Evolutionary conservation across 2,888 invertebrate species (phyloP).

Genomic region (Eristalinus sepulchralis): DNA sequence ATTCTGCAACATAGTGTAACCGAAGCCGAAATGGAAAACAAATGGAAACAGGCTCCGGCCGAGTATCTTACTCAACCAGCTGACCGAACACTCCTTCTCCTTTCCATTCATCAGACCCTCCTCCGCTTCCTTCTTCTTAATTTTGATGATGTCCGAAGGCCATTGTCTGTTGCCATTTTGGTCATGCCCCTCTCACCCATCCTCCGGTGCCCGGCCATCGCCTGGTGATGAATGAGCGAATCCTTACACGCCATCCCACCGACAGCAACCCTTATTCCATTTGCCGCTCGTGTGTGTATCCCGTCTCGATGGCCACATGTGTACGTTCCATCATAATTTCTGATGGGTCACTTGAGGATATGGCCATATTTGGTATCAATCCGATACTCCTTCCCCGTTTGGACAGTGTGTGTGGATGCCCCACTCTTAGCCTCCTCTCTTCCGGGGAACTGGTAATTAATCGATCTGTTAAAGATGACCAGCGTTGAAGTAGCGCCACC

Average conservation of each 20-base stretch:
- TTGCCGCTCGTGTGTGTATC: constrained; percentile 14
- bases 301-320: constrained; percentile 59
- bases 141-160: constrained; percentile 66
- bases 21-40: constrained; percentile 51
- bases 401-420: constrained; percentile 8
- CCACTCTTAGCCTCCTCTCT: constrained; percentile 14
- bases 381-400: constrained; percentile 10
- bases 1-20: constrained; percentile 59
- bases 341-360: constrained; percentile 71
- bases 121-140: constrained; percentile 19
- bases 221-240: constrained; percentile 65
- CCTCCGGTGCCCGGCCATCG: constrained; percentile 18
- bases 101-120: constrained; percentile 11
- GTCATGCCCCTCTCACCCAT: constrained; percentile 25
- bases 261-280: constrained; percentile 61
- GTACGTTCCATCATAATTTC: constrained; percentile 70
- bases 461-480: constrained; percentile 63
- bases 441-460: constrained; percentile 54
- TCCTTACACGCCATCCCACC: constrained; percentile 48
- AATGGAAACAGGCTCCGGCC: constrained; percentile 39
- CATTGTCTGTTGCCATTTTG: constrained; percentile 69
- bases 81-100: constrained; percentile 46
- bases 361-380: constrained; percentile 63
- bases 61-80: constrained; percentile 60
- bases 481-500: constrained; percentile 14